Evolutionary conservation across 2,113 vertebrate genomes (phyloP).

Genomic region (Indri indri): DNA sequence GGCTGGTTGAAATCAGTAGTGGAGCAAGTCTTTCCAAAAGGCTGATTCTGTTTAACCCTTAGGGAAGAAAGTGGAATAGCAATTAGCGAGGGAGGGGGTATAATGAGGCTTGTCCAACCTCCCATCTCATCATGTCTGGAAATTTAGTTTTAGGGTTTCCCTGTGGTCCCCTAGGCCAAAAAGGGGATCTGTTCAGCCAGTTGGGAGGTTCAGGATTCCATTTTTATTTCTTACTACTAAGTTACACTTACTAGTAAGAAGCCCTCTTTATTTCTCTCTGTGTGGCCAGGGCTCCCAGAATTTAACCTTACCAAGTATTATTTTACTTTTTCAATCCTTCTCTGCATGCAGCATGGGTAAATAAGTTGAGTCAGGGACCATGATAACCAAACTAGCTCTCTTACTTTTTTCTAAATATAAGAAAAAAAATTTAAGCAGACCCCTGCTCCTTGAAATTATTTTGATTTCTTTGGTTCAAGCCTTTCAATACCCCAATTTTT

Average conservation of each 20-base stretch:
- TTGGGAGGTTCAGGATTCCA: too few relatives aligned
- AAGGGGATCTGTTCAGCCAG: too few relatives aligned
- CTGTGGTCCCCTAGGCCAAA: too few relatives aligned
- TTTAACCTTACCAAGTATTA: not conserved
- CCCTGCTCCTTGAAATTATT: not conserved
- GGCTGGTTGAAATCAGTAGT: too few relatives aligned
- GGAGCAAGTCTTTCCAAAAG: too few relatives aligned
- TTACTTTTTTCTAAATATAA: not conserved
- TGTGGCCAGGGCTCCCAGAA: not conserved
- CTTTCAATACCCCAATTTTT: not conserved
- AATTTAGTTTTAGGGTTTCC: too few relatives aligned
- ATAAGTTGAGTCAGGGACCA: not conserved
- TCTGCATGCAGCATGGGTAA: not conserved
- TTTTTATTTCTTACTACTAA: not conserved
- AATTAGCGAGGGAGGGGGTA: too few relatives aligned
- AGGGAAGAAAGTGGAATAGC: too few relatives aligned
- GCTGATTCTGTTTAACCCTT: too few relatives aligned
- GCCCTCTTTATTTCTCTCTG: not conserved
- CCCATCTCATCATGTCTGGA: too few relatives aligned
- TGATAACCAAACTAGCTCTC: not conserved
- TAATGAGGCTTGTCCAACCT: too few relatives aligned
- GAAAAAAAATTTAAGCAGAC: conserved; percentile 1
- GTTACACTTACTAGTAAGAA: not conserved
- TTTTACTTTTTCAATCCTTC: conserved; percentile 9
- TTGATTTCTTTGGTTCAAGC: not conserved